A percentile compares a stretch with the other conserved stretches of the same genome.
These are phyloP conservation scores for Myocastor coypus DNA, from an alignment of 2,113 vertebrate species.

Conservation along the genomic window DNA sequence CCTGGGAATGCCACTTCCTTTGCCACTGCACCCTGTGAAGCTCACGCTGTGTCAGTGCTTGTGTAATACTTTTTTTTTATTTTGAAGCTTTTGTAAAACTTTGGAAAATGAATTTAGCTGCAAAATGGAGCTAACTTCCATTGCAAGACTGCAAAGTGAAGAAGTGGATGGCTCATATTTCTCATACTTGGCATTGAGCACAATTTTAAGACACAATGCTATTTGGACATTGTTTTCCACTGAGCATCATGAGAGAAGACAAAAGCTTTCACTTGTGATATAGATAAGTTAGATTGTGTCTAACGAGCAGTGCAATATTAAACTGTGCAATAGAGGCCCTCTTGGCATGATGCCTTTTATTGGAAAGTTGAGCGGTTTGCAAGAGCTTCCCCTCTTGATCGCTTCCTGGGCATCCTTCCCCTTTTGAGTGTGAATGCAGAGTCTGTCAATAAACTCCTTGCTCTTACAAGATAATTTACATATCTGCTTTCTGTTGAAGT, in stretches of 20 bases:
- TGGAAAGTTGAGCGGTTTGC: background rate
- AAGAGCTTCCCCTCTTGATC: background rate
- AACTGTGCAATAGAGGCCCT: background rate
- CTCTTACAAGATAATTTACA: constrained; percentile 69
- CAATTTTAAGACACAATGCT: constrained; percentile 16
- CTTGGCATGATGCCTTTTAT: background rate
- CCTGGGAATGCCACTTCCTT: background rate
- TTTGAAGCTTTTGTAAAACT: background rate
- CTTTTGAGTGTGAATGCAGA: constrained; percentile 57
- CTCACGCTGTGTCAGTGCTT: background rate
- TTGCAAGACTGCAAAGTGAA: background rate
- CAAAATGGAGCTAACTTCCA: constrained; percentile 9
- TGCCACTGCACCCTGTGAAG: background rate
- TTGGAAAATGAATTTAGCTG: constrained; percentile 53
- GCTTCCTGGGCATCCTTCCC: background rate
- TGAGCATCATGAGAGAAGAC: constrained; percentile 21
- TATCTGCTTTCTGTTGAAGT: constrained; percentile 57
- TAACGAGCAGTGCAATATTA: constrained; percentile 1
- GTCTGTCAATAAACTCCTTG: constrained; percentile 22
- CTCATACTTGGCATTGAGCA: constrained; percentile 41
- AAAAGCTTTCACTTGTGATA: background rate
- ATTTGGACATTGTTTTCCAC: background rate
- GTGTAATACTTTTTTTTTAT: constrained; percentile 1
- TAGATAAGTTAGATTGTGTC: background rate
- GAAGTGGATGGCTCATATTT: background rate